Evolutionary conservation across 2,797 vertebrate genomes (phyloP), one percentile per base, ranked within the genome.

Genomic region (Merluccius polli): DNA sequence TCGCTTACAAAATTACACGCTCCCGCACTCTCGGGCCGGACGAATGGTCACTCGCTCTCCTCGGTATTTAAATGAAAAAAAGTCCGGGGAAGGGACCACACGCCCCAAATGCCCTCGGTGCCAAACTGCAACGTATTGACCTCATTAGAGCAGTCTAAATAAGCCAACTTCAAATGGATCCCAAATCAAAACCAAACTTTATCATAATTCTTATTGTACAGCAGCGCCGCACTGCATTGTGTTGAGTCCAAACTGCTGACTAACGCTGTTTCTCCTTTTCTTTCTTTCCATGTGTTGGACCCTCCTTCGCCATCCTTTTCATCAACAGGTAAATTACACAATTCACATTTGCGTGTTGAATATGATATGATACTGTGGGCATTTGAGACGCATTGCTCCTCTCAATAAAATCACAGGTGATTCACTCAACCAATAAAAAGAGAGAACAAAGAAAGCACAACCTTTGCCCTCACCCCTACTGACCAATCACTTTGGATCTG

Each of bases 271-370:
- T 82, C 10, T 12, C 13, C 32, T 65, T 59, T 70, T 84, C 36
- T 33, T 12, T 44, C 18, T 77, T 75, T 77, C 63, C 78, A 86
- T 90, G 88, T 90, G 76, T 79, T 71, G 83, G 74, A 85, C 89
- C 83, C 85, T 83, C 71, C 74, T 33, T 80, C 48, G 41, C 75
- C 29, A 9, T 71, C 71, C 1, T 68, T 77, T 73, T 84, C 85
- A 75, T 84, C 88, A 86, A 87, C 91, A 93, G 92, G 92, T 93
- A 92, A n/a, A 93, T 87, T 68, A 78, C 75, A 78, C 10, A 71
- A 4, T 76, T 71, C 4, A 75, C 30, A 73, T 15, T 12, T 15
- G 69, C 75, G 59, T 10, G 7, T 71, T 13, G 76, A 83, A 21
- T 82, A 67, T 77, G 71, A 8, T 80, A 31, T 41, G 3, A 21